Conservation (phyloP, 2,888 invertebrate genomes). For the Agrochola litura region DNA sequence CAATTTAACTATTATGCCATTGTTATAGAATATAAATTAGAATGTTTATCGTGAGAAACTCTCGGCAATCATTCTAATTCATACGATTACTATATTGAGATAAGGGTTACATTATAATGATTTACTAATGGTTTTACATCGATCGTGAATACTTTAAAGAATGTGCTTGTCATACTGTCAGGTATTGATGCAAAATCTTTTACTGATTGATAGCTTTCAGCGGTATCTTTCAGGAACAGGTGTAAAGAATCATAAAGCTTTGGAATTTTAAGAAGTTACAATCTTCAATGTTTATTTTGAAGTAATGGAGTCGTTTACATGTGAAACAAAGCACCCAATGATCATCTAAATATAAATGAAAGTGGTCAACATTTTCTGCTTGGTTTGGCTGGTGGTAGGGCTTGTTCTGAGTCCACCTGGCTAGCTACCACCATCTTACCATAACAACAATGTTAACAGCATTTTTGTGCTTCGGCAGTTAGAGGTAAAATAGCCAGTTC, state of each 20-base stretch:
- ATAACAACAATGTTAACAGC: too few species aligned
- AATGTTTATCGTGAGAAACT: background rate
- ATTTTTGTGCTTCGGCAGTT: too few species aligned
- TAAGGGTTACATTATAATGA: background rate
- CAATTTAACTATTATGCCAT: background rate
- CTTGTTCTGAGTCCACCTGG: too few species aligned
- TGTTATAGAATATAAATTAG: background rate
- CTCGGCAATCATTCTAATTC: background rate
- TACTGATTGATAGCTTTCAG: constrained; percentile 33
- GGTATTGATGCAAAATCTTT: constrained; percentile 10
- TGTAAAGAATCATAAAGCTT: constrained; percentile 26
- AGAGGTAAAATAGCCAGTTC: too few species aligned
- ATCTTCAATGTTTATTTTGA: constrained; percentile 11
- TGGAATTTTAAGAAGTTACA: constrained; percentile 16
- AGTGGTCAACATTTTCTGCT: too few species aligned
- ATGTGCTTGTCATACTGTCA: background rate
- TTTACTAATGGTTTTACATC: background rate
- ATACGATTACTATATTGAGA: too few species aligned
- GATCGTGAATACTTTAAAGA: background rate
- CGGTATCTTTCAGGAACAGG: constrained; percentile 35
- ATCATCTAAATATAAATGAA: background rate
- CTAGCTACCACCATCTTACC: too few species aligned
- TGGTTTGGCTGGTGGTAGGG: too few species aligned
- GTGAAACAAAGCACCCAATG: background rate
- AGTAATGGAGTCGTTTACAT: constrained; percentile 21